A percentile compares a stretch with the other conserved stretches of the same genome.
phyloP scores from a whole-genome alignment of 2,888 invertebrate genomes.

The Anthrax anthrax region DNA sequence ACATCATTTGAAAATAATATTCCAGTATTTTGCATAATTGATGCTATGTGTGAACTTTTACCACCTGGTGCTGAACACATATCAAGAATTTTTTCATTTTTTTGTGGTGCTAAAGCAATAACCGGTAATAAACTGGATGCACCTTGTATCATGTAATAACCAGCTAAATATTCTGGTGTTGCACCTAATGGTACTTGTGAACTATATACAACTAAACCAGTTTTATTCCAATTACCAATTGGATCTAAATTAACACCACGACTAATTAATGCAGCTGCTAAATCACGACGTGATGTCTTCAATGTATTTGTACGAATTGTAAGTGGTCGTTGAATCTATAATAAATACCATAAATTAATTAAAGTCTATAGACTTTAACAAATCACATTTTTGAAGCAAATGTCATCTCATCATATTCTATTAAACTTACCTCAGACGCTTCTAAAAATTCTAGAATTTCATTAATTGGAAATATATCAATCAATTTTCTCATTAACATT shows the following conservation, averaged over 20 bases:
- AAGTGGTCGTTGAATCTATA: conserved; percentile 60
- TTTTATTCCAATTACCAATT: conserved; percentile 96
- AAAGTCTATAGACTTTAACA: no score
- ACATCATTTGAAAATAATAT: conserved; percentile 91
- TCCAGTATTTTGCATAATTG: conserved; percentile 97
- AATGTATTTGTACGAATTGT: conserved; percentile 93
- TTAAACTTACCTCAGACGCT: conserved; percentile 64
- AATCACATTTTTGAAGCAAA: no score
- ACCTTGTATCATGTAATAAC: conserved; percentile 93
- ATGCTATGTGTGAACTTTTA: conserved; percentile 94
- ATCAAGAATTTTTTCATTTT: conserved; percentile 85
- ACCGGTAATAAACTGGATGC: conserved; percentile 95
- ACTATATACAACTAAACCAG: conserved; percentile 90
- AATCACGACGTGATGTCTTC: conserved; percentile 79
- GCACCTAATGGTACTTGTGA: conserved; percentile 95
- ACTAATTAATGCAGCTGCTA: conserved; percentile 88
- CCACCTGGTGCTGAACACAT: conserved; percentile 99
- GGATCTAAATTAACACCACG: conserved; percentile 97
- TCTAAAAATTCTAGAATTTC: conserved; percentile 90
- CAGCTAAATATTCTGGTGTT: conserved; percentile 96
- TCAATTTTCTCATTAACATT: conserved; percentile 81
- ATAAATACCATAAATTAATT: no score
- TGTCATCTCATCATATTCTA: no score
- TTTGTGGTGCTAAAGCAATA: conserved; percentile 94
- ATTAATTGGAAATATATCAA: conserved; percentile 74